Evolutionary conservation across 2,888 invertebrate genomes (phyloP), one percentile per base, ranked within the genome.

Genomic region (Prosopocoilus inquinatus): DNA sequence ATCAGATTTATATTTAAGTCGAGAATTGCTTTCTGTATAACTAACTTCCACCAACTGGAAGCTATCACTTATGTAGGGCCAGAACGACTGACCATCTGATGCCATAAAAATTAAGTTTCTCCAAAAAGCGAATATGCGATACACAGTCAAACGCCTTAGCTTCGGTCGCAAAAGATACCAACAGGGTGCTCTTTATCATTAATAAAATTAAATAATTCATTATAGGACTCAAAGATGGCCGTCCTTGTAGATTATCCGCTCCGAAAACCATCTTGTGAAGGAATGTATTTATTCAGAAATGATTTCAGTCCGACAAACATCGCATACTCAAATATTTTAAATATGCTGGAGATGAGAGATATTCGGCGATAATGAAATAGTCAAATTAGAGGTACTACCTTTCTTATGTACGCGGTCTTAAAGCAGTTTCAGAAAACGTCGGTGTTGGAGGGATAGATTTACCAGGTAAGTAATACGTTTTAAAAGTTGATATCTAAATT

Each of bases 291-390:
- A 7, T 9, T 16, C 9, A 46, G 12, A 46, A 46, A 46, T 9
- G 16, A 9, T 28, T 46, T n/a, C 8, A 46, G 8, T 46, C 46
- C 4, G 8, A 12, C 11, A 9, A 46, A 20, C 28, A 46, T 16
- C 9, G 46, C 46, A 46, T 46, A 46, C 28, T 46, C 46, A 46
- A 46, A 46, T 9, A 46, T 46, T 20, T 46, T 46, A n/a, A 32
- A 46, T 12, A 12, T 43, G 12, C 2, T 43, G 15, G 43, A 43
- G 9, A 43, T 43, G 11, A 43, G 12, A 43, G 43, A 43, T 43
- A 43, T 43, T 11, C 12, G 43, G 15, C 43, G 43, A n/a, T 43
- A 43, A 12, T 43, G n/a, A n/a, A n/a, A n/a, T 43, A 9, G 43
- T 16, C 12, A 43, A 15, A 9, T 43, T 20, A 3, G 15, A 11